Base-by-base conservation (phyloP, 1,140 invertebrate species). In the Scaptomyza pallida region DNA sequence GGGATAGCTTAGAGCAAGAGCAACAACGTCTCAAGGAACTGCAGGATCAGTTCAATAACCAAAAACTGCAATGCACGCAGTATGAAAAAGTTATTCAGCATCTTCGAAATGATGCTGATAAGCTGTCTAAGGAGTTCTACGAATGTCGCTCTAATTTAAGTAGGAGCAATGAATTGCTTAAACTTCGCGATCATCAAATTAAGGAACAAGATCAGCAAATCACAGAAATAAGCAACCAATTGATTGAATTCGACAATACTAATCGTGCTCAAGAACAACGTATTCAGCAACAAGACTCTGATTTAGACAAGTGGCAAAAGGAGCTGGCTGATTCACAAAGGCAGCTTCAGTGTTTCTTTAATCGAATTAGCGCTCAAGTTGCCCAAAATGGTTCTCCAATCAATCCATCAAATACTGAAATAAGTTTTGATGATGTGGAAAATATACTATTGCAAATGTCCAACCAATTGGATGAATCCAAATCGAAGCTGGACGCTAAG, bases 1-100 rank as follows among this genome's bases (percentile, higher is more conserved):
- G 10, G 0, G 3, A 12, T 3, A 33, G 23, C 16, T 37, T 12
- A 2, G 12, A 26, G 10, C 3, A 44, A n/a, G 70, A 62, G 19
- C 43, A 21, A 2, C n/a, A 55, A 37, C 44, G 45, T 9, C 13
- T 37, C 0, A 30, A 15, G 1, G 30, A 63, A 45, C 21, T 74
- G 13, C 51, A 75, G 21, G 35, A 13, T 16, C 23, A 56, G 30
- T 54, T 37, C 19, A 23, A 44, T 17, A 37, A 2, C n/a, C 16
- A 37, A 30, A 10, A 19, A 0, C 19, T 9, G 23, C 23, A 40
- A 26, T 19, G n/a, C 44, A 13, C 8, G 15, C n/a, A 37, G 30
- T 3, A 33, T 13, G 21, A 47, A 15, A 15, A 33, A 17, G 1
- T 40, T n/a, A 50, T 35, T 44, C 23, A 48, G 17, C 33, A 54